Evolutionary conservation across 2,888 invertebrate genomes (phyloP).

Genomic region (Eretmocerus hayati): DNA sequence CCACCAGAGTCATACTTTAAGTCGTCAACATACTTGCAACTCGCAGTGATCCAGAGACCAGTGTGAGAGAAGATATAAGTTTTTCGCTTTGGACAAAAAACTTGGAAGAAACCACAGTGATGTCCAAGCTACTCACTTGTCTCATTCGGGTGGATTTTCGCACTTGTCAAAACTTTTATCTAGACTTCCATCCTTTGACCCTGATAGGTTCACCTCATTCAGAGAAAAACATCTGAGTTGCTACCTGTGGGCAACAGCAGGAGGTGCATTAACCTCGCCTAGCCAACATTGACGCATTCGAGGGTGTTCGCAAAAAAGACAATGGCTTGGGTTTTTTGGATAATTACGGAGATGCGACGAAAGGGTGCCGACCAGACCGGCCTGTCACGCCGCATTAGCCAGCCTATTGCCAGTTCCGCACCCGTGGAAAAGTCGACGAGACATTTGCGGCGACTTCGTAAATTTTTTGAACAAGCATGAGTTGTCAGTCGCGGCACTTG

Average conservation of each 20-base stretch:
- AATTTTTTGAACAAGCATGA: neutral
- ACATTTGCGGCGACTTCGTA: slow-evolving; percentile 7
- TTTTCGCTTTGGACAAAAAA: too few species aligned
- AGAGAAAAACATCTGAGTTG: slow-evolving; percentile 27
- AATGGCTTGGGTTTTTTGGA: slow-evolving; percentile 32
- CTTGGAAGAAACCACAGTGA: too few species aligned
- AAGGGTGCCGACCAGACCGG: slow-evolving; percentile 34
- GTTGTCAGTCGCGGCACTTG: neutral
- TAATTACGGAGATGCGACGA: slow-evolving; percentile 40
- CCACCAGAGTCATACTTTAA: too few species aligned
- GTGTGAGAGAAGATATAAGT: too few species aligned
- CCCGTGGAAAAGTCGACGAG: slow-evolving; percentile 14
- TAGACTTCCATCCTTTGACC: slow-evolving; percentile 23
- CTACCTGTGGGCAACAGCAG: too few species aligned
- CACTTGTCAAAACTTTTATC: slow-evolving; percentile 41
- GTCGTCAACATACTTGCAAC: too few species aligned
- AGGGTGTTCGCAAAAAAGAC: slow-evolving; percentile 18
- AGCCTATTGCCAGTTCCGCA: slow-evolving; percentile 28
- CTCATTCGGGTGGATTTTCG: slow-evolving; percentile 11
- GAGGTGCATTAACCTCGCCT: too few species aligned
- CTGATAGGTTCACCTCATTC: too few species aligned
- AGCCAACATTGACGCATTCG: too few species aligned
- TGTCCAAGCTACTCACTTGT: too few species aligned
- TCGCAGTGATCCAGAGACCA: too few species aligned
- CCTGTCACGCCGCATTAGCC: slow-evolving; percentile 37